Evolutionary conservation across 2,888 invertebrate species (phyloP).

Genomic region (Himalopsyche kuldschensis): DNA sequence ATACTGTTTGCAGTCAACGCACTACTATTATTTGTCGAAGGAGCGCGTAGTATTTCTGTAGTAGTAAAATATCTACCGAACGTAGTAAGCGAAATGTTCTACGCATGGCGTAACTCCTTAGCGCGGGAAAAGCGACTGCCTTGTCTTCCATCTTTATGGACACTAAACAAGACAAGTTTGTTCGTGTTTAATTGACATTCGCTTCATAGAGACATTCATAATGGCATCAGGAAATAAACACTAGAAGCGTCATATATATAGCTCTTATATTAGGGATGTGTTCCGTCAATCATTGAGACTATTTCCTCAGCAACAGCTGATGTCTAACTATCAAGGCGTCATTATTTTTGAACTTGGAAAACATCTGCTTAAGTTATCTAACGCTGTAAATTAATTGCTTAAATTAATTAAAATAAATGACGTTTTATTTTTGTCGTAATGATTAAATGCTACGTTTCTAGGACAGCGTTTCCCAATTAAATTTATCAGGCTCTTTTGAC

Average conservation of each 20-base stretch:
- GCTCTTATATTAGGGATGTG: background rate
- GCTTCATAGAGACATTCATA: background rate
- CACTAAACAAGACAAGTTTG: background rate
- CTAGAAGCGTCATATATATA: background rate
- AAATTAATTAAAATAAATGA: too few relatives aligned
- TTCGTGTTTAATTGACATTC: background rate
- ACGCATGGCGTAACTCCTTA: background rate
- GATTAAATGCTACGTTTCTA: too few relatives aligned
- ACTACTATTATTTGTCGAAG: background rate
- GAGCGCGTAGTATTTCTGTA: background rate
- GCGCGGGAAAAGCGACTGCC: slow-evolving; percentile 13
- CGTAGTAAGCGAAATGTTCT: background rate
- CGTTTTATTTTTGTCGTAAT: too few relatives aligned
- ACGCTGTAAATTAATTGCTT: too few relatives aligned
- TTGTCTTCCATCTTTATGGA: background rate
- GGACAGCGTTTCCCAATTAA: too few relatives aligned
- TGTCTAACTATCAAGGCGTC: too few relatives aligned
- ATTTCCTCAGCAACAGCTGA: background rate
- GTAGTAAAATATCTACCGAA: slow-evolving; percentile 4
- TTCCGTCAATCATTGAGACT: background rate
- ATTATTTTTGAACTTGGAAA: too few relatives aligned
- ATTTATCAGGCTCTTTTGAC: too few relatives aligned
- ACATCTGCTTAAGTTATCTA: too few relatives aligned
- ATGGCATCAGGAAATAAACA: background rate
- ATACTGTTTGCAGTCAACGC: background rate